phyloP scores from a whole-genome alignment of 2,888 invertebrate genomes.

The Caenorhabditis doughertyi region DNA sequence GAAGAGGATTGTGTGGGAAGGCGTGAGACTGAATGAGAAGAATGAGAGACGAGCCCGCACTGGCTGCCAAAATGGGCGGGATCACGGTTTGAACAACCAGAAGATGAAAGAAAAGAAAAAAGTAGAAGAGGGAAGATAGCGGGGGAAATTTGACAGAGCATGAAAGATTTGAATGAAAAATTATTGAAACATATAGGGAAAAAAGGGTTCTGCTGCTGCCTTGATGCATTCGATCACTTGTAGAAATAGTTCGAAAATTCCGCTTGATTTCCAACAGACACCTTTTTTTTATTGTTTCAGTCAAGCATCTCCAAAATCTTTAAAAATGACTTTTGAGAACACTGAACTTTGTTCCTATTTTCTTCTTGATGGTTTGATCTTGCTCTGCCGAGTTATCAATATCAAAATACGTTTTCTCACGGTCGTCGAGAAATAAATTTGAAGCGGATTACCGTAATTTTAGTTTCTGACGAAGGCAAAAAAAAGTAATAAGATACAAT shows the following conservation, averaged over 20 bases:
- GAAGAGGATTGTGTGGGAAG: conserved; percentile 3
- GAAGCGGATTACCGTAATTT: too few relatives aligned
- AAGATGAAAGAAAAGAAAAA: background rate
- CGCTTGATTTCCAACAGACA: background rate
- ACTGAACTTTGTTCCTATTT: background rate
- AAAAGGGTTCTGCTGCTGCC: too few relatives aligned
- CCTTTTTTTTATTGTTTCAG: too few relatives aligned
- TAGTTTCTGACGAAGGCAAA: too few relatives aligned
- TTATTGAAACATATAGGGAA: background rate
- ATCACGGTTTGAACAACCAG: background rate
- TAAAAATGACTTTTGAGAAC: background rate
- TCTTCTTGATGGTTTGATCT: background rate
- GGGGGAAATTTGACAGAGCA: background rate
- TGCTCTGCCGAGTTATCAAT: too few relatives aligned
- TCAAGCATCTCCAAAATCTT: too few relatives aligned
- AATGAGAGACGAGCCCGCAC: background rate
- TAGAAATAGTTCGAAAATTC: background rate
- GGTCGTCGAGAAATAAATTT: too few relatives aligned
- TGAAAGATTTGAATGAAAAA: background rate
- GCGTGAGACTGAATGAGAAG: conserved; percentile 26
- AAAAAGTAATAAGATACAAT: too few relatives aligned
- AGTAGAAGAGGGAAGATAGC: background rate
- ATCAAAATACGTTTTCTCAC: too few relatives aligned
- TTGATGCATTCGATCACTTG: too few relatives aligned
- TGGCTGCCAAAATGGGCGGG: conserved; percentile 9